Evolutionary conservation across 2,888 invertebrate species (phyloP).

Genomic region (Tetramorium bicarinatum): DNA sequence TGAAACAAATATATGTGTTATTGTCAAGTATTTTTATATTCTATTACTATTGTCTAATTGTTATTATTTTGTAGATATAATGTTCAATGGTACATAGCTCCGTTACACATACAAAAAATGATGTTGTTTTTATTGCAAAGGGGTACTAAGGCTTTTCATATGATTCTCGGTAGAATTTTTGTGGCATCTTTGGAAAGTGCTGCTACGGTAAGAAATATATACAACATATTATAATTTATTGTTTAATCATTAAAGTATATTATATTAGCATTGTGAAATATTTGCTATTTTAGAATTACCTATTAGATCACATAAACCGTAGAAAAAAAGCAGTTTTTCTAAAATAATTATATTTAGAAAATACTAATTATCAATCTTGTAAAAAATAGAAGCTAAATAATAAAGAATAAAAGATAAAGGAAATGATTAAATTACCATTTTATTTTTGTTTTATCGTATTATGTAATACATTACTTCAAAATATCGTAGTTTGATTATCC

Average conservation of each 20-base stretch:
- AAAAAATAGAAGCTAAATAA: not conserved
- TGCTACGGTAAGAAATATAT: not conserved
- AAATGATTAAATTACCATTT: not conserved
- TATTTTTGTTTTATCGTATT: not conserved
- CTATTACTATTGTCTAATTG: not conserved
- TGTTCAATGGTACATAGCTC: not conserved
- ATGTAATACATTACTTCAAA: not conserved
- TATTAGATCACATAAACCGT: not conserved
- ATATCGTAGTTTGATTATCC: not conserved
- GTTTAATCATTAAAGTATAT: not conserved
- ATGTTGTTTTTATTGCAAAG: conserved; percentile 27
- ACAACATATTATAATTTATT: not conserved
- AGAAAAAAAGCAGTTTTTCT: not conserved
- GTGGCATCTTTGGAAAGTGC: not conserved
- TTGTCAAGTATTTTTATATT: not conserved
- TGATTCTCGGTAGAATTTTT: conserved; percentile 11
- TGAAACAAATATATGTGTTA: not conserved
- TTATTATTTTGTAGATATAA: conserved; percentile 17
- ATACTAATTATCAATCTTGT: not conserved
- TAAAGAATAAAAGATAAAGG: not conserved
- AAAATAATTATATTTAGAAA: not conserved
- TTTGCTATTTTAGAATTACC: not conserved
- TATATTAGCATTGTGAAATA: not conserved
- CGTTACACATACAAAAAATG: conserved; percentile 12
- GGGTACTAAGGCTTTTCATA: not conserved